These are phyloP conservation scores for Corapipo altera DNA, from an alignment of 2,113 vertebrate genomes.

Conservation along the genomic window DNA sequence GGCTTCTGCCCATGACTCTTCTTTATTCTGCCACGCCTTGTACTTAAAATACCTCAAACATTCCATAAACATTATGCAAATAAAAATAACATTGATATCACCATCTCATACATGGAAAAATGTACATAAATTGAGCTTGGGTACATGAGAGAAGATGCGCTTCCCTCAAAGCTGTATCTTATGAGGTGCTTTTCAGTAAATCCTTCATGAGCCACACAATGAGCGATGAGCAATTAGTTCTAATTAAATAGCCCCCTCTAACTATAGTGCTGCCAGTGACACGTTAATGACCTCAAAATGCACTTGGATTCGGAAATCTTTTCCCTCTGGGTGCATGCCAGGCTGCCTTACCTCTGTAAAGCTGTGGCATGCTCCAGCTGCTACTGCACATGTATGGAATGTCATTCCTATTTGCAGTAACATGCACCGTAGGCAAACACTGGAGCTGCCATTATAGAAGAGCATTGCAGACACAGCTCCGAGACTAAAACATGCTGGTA, in stretches of 20 bases:
- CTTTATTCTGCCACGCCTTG: not conserved
- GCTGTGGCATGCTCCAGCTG: conserved; percentile 56
- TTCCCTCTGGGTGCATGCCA: not conserved
- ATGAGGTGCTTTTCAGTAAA: conserved; percentile 57
- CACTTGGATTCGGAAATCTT: conserved; percentile 16
- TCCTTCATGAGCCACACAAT: conserved; percentile 34
- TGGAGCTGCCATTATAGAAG: not conserved
- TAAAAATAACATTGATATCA: not conserved
- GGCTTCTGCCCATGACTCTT: not conserved
- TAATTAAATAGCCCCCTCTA: conserved; percentile 67
- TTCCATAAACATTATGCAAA: conserved; percentile 35
- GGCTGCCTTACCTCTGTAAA: not conserved
- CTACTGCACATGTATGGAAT: not conserved
- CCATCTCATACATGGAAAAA: not conserved
- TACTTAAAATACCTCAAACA: not conserved
- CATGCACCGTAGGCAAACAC: not conserved
- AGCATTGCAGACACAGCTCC: not conserved
- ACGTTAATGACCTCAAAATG: conserved; percentile 51
- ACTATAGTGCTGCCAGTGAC: conserved; percentile 10
- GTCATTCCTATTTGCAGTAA: not conserved
- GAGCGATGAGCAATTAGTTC: conserved; percentile 54
- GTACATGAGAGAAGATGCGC: not conserved
- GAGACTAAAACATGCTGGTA: not conserved
- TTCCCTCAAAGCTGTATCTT: conserved; percentile 47
- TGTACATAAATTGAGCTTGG: not conserved